Conservation (phyloP, 1,140 invertebrate species). For the Sesamia nonagrioides region DNA sequence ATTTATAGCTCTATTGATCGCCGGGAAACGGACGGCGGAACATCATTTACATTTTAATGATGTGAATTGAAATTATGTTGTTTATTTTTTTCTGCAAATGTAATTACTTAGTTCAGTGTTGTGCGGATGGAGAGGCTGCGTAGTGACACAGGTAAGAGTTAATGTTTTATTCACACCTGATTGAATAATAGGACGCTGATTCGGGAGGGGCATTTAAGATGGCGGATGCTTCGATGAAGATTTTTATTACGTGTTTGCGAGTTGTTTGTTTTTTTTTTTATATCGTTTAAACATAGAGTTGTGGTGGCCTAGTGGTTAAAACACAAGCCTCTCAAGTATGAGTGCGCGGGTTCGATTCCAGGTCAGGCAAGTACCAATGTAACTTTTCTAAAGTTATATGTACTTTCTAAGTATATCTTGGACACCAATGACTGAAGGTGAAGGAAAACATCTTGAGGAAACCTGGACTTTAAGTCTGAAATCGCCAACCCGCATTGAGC, state of each 20-base stretch:
- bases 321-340: too few species aligned
- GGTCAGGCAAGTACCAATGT: too few species aligned
- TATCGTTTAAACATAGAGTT: too few species aligned
- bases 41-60: not conserved
- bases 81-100: not conserved
- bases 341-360: too few species aligned
- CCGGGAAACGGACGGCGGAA: not conserved
- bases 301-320: too few species aligned
- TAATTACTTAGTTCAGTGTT: not conserved
- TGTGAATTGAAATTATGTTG: not conserved
- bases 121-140: too few species aligned
- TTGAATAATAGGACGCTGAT: not conserved
- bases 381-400: too few species aligned
- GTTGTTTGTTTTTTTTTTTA: not conserved
- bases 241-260: not conserved
- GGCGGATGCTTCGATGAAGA: not conserved
- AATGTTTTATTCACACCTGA: not conserved
- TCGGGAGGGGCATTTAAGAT: not conserved
- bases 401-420: too few species aligned
- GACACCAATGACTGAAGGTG: too few species aligned
- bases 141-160: not conserved
- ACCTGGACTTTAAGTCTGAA: too few species aligned
- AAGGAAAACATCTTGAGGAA: too few species aligned
- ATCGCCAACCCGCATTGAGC: too few species aligned
- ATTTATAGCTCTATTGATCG: slow-evolving; percentile 8